Percentiles rank a stretch among this genome's conserved stretches.
Evolutionary conservation across 92 coral and sea anemone species (phyloP).

Genomic region (Phenganax marumi): DNA sequence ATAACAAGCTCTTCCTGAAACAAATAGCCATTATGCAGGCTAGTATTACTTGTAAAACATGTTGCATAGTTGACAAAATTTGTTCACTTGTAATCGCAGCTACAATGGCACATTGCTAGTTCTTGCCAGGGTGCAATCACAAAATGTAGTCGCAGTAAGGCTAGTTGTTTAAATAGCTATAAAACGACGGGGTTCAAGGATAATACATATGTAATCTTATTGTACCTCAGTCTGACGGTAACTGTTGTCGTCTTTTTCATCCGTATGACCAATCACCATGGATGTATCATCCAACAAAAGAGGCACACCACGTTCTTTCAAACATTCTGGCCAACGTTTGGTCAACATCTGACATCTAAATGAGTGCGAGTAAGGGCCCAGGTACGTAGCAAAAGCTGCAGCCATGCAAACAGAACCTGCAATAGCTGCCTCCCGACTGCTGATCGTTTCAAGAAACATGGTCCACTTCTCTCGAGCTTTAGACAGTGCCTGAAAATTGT

Average conservation of each 20-base stretch:
- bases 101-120: too few relatives aligned
- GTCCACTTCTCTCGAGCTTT: conserved; percentile 96
- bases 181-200: too few relatives aligned
- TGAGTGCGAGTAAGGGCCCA: conserved; percentile 89
- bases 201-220: not conserved
- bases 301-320: conserved; percentile 94
- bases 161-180: too few relatives aligned
- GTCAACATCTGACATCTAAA: conserved; percentile 93
- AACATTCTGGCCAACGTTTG: conserved; percentile 85
- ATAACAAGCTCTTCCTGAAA: too few relatives aligned
- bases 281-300: conserved; percentile 74
- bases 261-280: not conserved
- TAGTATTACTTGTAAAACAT: too few relatives aligned
- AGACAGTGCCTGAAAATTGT: conserved; percentile 66
- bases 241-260: not conserved
- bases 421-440: conserved; percentile 78
- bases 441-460: conserved; percentile 72
- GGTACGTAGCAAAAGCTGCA: conserved; percentile 91
- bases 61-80: too few relatives aligned
- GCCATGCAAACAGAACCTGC: conserved; percentile 97
- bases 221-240: not conserved
- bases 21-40: too few relatives aligned
- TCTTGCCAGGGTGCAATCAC: too few relatives aligned
- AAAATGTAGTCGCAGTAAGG: too few relatives aligned
- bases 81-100: too few relatives aligned